Conservation (phyloP, 2,888 invertebrate species). For the Megaustenia siamemsis region DNA sequence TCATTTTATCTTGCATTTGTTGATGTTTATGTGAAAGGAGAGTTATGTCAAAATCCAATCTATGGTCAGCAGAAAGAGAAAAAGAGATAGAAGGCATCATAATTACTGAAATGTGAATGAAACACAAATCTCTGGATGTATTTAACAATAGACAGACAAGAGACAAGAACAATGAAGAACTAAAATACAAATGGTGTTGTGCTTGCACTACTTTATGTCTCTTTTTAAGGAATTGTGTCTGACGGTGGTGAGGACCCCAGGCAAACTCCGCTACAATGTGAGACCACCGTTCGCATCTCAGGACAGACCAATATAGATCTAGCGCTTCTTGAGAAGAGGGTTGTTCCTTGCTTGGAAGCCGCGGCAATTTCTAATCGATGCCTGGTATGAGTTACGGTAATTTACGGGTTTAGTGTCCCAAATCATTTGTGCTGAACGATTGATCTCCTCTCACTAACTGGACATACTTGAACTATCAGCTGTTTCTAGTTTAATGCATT, state of each 20-base stretch:
- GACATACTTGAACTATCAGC: too few relatives aligned
- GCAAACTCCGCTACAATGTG: background rate
- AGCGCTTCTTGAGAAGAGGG: conserved; percentile 20
- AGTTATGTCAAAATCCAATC: too few relatives aligned
- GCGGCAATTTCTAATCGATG: conserved; percentile 38
- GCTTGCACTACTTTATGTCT: background rate
- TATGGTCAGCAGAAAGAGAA: conserved; percentile 39
- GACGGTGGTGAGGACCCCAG: background rate
- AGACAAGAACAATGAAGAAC: too few relatives aligned
- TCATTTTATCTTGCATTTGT: too few relatives aligned
- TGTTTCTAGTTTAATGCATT: too few relatives aligned
- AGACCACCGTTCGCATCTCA: conserved; percentile 21
- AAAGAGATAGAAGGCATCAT: conserved; percentile 11
- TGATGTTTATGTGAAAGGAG: too few relatives aligned
- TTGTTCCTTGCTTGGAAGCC: conserved; percentile 43
- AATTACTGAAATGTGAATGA: too few relatives aligned
- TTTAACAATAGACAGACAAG: background rate
- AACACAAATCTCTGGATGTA: too few relatives aligned
- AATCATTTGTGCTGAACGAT: too few relatives aligned
- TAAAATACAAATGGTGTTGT: too few relatives aligned
- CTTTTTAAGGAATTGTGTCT: background rate
- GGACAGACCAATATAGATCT: conserved; percentile 25
- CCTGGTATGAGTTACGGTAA: conserved; percentile 38
- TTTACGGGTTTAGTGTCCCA: too few relatives aligned
- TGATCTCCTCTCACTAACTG: too few relatives aligned